Percentiles rank a stretch among this genome's conserved stretches.
phyloP scores from a whole-genome alignment of 2,888 invertebrate genomes.

The Drosophila robusta region DNA sequence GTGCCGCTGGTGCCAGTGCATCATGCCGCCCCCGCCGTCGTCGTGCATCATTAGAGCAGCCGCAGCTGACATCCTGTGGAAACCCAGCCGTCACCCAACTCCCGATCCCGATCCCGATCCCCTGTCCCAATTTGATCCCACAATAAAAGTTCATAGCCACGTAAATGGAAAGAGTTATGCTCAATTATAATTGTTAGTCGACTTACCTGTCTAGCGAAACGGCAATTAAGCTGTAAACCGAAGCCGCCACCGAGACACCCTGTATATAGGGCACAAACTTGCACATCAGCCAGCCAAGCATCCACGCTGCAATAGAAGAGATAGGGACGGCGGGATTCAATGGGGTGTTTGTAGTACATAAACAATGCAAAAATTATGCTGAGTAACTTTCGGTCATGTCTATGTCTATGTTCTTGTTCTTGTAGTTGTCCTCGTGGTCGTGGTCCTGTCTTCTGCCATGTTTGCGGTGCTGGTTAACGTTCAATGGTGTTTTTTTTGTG shows the following conservation, averaged over 20 bases:
- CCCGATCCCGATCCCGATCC: slow-evolving; percentile 11
- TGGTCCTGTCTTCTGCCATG: slow-evolving; percentile 16
- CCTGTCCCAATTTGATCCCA: slow-evolving; percentile 35
- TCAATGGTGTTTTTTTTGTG: slow-evolving; percentile 41
- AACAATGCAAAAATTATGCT: slow-evolving; percentile 71
- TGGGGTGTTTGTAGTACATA: slow-evolving; percentile 36
- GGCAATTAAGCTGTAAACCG: slow-evolving; percentile 97
- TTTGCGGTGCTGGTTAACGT: slow-evolving; percentile 45
- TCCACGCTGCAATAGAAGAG: slow-evolving; percentile 90
- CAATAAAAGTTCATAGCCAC: slow-evolving; percentile 68
- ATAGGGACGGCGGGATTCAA: slow-evolving; percentile 2
- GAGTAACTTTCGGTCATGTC: slow-evolving; percentile 68
- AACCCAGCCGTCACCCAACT: slow-evolving; percentile 5
- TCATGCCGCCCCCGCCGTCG: slow-evolving; percentile 81
- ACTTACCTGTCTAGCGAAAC: slow-evolving; percentile 96
- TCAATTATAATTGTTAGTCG: slow-evolving; percentile 7
- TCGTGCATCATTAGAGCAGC: slow-evolving; percentile 80
- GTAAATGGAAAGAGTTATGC: slow-evolving; percentile 42
- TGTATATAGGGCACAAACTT: slow-evolving; percentile 98
- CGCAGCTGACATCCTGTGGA: not conserved
- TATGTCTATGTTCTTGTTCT: slow-evolving; percentile 8
- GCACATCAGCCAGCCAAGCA: slow-evolving; percentile 97
- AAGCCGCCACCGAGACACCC: slow-evolving; percentile 97
- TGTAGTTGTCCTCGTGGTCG: slow-evolving; percentile 11
- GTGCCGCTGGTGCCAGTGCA: slow-evolving; percentile 82